Base-by-base conservation (phyloP, 2,113 vertebrate genomes). In the Scomber colias region DNA sequence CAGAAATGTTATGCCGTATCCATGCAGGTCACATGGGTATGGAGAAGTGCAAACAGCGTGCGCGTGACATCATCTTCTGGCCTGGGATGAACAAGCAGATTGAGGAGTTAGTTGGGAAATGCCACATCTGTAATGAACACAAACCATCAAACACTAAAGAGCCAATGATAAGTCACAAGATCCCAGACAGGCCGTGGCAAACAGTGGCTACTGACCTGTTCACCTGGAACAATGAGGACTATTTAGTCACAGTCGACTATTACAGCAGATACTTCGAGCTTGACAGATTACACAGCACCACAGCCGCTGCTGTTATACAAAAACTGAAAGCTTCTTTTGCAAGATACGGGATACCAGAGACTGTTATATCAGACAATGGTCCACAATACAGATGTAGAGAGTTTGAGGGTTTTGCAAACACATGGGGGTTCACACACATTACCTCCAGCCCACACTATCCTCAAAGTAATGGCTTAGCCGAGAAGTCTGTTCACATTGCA, bases 381-480 rank as follows among this genome's bases (percentile, higher is more conserved):
- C 31, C 31, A 5, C 53, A 69, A 12, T 78, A 70, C n/a, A 59
- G 16, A 9, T 75, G 31, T 6, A 59, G 12, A 2, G 66, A 84
- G 16, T 83, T 87, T 15, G 16, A 65, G 13, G 4, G 0, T 0
- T 85, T 86, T 59, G 77, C 80, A 0, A 68, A 4, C 2, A 6
- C 19, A 10, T 86, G 77, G 81, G 77, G 35, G 3, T 88, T 88
- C 13, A 62, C 4, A n/a, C 0, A 67, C 17, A 72, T 40, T 4
- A 88, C 74, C 5, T 21, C 70, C 15, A 84, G 74, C 13, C 77
- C 61, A 2, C 45, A 49, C 11, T 60, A 87, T 13, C 68, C 75
- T 0, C 79, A 75, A 14, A 75, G 71, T 4, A 77, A 81, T 31
- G 66, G 61, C 2, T 31, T 79, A 1, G 53, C 81, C 3, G 60